Base-by-base conservation (phyloP, 2,888 invertebrate species). In the Odontomyia ornata region DNA sequence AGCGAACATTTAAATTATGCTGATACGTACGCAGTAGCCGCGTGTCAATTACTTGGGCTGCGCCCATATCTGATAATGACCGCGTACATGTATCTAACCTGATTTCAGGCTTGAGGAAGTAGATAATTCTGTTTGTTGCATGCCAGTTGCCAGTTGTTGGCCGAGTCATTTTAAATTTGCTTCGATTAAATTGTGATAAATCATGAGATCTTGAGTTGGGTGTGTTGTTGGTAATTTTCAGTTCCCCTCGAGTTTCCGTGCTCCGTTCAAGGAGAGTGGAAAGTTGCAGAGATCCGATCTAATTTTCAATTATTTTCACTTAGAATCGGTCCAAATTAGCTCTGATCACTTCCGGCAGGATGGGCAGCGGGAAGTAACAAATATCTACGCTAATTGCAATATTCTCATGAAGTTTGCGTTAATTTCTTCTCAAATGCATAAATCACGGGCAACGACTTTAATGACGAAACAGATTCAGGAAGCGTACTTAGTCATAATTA, bases 181-280 rank as follows among this genome's bases (percentile, higher is more conserved):
- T 69, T 46, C 69, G 69, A 69, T 69, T 69, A 69, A 69, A 69
- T 69, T 69, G 69, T 69, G 69, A 47, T 69, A 69, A 69, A 56
- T 56, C 72, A 72, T 56, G 56, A 72, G 21, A 56, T 57, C 72
- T 46, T 71, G 47, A 25, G 65, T 36, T 43, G 65, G 65, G 43
- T 52, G 52, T 52, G 52, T 9, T 52, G 52, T 4, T 52, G 36
- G 36, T 36, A 36, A 36, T 36, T 36, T 36, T 36, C 36, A 36
- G 9, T 36, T 36, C 5, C 36, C 9, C 9, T 36, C 36, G 5
- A 5, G 36, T 3, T 36, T 36, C 9, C 36, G 36, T 9, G 36
- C 9, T 36, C 9, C 3, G 36, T 9, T 5, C 36, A 36, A 36
- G 9, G 36, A 5, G 36, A 5, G 36, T 3, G 5, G 36, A 36